phyloP scores from a whole-genome alignment of 1,140 invertebrate species.

The Yoshiicerus persimilis region DNA sequence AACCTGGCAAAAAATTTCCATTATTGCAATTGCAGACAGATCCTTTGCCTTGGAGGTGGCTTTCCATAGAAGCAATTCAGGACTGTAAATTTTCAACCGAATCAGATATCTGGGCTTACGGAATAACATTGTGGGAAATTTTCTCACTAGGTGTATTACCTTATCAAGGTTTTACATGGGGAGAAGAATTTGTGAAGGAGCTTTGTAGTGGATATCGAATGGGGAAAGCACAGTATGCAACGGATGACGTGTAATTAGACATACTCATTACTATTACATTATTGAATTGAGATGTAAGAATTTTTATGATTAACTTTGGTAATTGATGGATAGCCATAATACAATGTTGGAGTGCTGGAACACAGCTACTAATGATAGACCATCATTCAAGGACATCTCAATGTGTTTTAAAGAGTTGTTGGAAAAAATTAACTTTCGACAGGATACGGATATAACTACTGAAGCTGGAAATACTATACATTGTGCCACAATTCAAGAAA shows the following conservation, averaged over 20 bases:
- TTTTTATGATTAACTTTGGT: too few relatives aligned
- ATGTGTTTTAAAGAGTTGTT: not conserved
- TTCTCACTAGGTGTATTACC: slow-evolving; percentile 84
- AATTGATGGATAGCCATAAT: not conserved
- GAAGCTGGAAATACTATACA: too few relatives aligned
- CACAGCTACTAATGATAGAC: not conserved
- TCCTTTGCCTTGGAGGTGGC: not conserved
- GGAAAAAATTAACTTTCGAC: not conserved
- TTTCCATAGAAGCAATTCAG: not conserved
- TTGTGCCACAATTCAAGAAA: too few relatives aligned
- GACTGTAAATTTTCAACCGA: not conserved
- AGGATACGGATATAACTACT: too few relatives aligned
- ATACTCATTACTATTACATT: too few relatives aligned
- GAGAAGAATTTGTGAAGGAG: slow-evolving; percentile 17
- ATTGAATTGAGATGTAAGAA: too few relatives aligned
- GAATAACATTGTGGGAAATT: slow-evolving; percentile 94
- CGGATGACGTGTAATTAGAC: not conserved
- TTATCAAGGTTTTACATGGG: slow-evolving; percentile 57
- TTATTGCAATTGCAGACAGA: not conserved
- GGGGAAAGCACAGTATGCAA: not conserved
- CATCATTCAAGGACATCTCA: not conserved
- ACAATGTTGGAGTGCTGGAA: not conserved
- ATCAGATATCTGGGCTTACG: slow-evolving; percentile 86
- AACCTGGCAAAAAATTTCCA: too few relatives aligned
- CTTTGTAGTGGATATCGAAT: not conserved